Percentiles rank a stretch among this genome's conserved stretches.
Conservation (phyloP, 2,797 vertebrate species). For the Cephalopachus bancanus region DNA sequence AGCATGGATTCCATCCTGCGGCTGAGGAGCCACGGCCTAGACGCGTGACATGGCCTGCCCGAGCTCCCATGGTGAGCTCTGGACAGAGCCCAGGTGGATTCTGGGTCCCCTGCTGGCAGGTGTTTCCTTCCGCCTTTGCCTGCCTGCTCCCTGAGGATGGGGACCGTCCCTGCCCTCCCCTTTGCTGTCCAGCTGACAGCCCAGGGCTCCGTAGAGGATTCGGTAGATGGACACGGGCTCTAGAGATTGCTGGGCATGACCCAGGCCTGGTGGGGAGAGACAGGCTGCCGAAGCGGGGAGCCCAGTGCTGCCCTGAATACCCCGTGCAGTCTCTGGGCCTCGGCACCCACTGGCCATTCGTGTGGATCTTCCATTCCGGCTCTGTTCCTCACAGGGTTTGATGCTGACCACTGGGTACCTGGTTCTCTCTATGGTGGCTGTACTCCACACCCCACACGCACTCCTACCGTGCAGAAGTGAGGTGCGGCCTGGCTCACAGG, state of each 20-base stretch:
- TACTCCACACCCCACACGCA: rapidly evolving
- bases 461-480: background rate
- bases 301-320: background rate
- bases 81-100: background rate
- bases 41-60: background rate
- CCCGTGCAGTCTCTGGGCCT: background rate
- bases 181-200: background rate
- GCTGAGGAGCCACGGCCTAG: background rate
- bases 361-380: background rate
- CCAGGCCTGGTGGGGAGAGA: background rate
- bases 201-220: background rate
- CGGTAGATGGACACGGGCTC: background rate
- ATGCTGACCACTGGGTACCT: background rate
- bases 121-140: background rate
- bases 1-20: background rate
- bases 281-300: background rate
- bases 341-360: background rate
- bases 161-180: background rate
- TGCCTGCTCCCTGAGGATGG: background rate
- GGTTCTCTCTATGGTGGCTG: background rate
- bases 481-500: background rate
- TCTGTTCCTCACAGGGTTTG: background rate
- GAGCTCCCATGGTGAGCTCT: background rate
- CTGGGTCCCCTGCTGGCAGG: background rate
- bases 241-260: background rate